Conservation (phyloP, 2,113 vertebrate genomes). For the Andinoacara biseriatus region DNA sequence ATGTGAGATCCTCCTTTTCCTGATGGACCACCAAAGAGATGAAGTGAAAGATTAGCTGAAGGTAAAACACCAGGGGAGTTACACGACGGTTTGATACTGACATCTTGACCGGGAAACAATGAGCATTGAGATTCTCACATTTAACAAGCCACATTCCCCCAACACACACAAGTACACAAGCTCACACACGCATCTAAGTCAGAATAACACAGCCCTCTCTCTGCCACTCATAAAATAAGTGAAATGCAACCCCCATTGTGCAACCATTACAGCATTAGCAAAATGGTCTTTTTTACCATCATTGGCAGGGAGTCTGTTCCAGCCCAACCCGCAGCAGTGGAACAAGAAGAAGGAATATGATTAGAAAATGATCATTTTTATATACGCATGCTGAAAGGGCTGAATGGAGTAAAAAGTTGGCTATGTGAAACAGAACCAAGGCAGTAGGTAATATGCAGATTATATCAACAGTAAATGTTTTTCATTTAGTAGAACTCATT, state of each 20-base stretch:
- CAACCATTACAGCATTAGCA: constrained; percentile 61
- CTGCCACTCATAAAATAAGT: constrained; percentile 67
- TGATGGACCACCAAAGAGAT: constrained; percentile 7
- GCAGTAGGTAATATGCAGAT: constrained; percentile 40
- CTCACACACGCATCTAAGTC: constrained; percentile 19
- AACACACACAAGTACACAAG: constrained; percentile 3
- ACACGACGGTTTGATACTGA: constrained; percentile 15
- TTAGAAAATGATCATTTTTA: constrained; percentile 50
- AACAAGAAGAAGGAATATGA: constrained; percentile 47
- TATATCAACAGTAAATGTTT: constrained; percentile 32
- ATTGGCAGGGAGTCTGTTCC: constrained; percentile 52
- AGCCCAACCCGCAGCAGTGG: constrained; percentile 24
- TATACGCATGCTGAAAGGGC: constrained; percentile 14
- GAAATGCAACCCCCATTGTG: constrained; percentile 70
- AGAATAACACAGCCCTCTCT: constrained; percentile 37
- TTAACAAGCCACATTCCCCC: constrained; percentile 63
- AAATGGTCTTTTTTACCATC: constrained; percentile 46
- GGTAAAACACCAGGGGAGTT: constrained; percentile 33
- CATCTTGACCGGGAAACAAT: constrained; percentile 49
- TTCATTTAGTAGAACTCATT: constrained; percentile 25
- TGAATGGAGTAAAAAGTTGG: constrained; percentile 4
- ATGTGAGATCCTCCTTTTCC: background rate
- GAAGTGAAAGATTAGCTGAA: constrained; percentile 20
- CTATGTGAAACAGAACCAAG: constrained; percentile 15
- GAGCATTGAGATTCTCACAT: constrained; percentile 59